Evolutionary conservation across 2,113 vertebrate genomes (phyloP).

Genomic region (Bubo blakistoni): DNA sequence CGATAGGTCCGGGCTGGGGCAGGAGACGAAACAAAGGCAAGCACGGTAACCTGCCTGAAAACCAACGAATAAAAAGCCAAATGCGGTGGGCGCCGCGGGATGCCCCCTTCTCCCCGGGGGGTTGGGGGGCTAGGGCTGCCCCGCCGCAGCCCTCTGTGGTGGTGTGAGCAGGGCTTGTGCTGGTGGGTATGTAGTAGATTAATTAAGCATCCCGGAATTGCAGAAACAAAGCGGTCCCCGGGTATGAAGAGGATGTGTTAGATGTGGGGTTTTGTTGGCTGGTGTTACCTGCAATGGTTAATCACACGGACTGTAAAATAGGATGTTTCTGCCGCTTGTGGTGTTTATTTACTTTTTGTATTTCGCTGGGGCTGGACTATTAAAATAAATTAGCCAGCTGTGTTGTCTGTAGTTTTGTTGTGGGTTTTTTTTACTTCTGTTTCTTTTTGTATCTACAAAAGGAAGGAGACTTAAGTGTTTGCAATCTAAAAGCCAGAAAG

Average conservation of each 20-base stretch:
- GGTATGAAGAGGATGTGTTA: neutral
- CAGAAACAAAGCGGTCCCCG: conserved; percentile 5
- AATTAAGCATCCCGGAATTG: neutral
- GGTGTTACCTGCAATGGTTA: neutral
- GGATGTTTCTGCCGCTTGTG: neutral
- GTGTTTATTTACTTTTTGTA: neutral
- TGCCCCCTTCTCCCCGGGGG: neutral
- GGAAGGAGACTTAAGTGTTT: neutral
- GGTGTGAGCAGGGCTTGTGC: neutral
- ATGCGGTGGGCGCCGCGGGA: neutral
- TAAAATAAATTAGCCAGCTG: neutral
- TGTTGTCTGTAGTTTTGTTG: neutral
- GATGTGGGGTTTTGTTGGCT: neutral
- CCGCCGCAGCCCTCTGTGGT: neutral
- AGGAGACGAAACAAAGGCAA: conserved; percentile 24
- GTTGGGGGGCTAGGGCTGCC: neutral
- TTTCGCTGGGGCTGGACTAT: neutral
- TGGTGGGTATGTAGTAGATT: accelerated
- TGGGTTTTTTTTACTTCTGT: neutral
- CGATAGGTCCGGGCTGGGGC: neutral
- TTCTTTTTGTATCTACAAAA: neutral
- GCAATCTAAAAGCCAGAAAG: neutral
- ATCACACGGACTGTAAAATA: neutral
- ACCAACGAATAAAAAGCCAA: accelerated
- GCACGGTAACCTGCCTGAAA: neutral